Evolutionary conservation across 92 coral and sea anemone genomes (phyloP).

Genomic region (Porites divaricata): DNA sequence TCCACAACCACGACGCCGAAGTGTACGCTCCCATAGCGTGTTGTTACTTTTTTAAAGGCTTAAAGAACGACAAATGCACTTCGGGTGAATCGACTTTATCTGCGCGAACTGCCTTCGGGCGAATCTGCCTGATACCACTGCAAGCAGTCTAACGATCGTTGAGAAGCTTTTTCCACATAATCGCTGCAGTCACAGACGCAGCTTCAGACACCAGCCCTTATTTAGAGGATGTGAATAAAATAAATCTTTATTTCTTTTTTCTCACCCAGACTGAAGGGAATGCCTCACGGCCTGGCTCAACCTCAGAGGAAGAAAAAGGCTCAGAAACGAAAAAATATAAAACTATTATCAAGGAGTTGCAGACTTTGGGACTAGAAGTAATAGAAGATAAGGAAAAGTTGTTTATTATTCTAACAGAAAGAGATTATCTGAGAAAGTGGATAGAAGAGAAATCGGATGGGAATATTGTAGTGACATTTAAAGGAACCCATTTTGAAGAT

Average conservation of each 20-base stretch:
- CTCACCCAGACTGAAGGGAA: neutral
- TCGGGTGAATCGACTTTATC: too few relatives aligned
- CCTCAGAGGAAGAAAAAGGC: conserved; percentile 5
- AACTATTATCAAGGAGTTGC: conserved; percentile 17
- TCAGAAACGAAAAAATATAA: neutral
- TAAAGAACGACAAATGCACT: too few relatives aligned
- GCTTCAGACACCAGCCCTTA: too few relatives aligned
- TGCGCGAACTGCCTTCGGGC: too few relatives aligned
- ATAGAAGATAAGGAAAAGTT: conserved; percentile 31
- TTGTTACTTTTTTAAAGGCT: too few relatives aligned
- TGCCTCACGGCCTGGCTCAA: neutral
- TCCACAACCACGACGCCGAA: too few relatives aligned
- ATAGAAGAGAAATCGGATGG: conserved; percentile 63
- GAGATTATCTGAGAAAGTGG: conserved; percentile 70
- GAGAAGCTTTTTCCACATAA: too few relatives aligned
- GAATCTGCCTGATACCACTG: too few relatives aligned
- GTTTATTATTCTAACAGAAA: conserved; percentile 53
- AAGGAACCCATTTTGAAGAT: conserved; percentile 20
- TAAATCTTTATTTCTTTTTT: neutral
- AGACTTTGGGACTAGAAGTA: conserved; percentile 62
- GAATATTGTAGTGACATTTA: conserved; percentile 37
- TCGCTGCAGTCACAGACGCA: too few relatives aligned
- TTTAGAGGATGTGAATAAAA: too few relatives aligned
- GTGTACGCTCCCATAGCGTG: too few relatives aligned
- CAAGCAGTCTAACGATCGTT: too few relatives aligned